Base-by-base conservation (phyloP, 2,113 vertebrate genomes). In the Phrynocephalus versicolor region DNA sequence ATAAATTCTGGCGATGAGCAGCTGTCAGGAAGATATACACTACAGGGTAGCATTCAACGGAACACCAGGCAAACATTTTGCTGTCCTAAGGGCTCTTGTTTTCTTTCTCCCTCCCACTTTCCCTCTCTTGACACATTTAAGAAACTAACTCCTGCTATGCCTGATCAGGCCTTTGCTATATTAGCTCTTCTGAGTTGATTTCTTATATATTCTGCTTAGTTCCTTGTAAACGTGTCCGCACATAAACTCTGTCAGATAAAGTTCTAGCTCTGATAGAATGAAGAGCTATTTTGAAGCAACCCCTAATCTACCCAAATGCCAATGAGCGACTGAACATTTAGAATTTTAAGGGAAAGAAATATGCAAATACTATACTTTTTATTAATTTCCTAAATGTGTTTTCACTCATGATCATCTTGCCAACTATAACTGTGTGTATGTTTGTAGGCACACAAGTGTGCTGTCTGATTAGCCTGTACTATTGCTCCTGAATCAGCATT, bases 1-100 rank as follows among this genome's bases (percentile, higher is more conserved):
- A 88, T 94, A 94, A 95, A 91, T 85, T 90, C 88, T 91, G 87
- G 87, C 87, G 89, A 81, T 21, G 62, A 95, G 81, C 89, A 94
- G 90, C 94, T 95, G 90, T 90, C 89, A 92, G 88, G 76, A 75
- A 91, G 87, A 91, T 88, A 93, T 87, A 87, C 51, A 87, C 89
- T 37, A 1, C 27, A 79, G 89, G 85, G 83, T 90, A 41, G 81
- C 81, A 88, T 87, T 91, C 85, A 89, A 88, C 90, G 55, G 82
- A 90, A 30, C 9, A 37, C 39, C 57, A 58, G 62, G 33, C 35
- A 83, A 70, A 27, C 65, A 35, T 81, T 92, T 88, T 76, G 76
- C 27, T 0, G 27, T 81, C 87, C 74, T 72, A 15, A 85, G 85
- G 81, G n/a, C 33, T 9, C 27, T 70, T 6, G 45, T 89, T 88